These are phyloP conservation scores for Atta colombica DNA, from an alignment of 1,140 invertebrate genomes.

Conservation along the genomic window DNA sequence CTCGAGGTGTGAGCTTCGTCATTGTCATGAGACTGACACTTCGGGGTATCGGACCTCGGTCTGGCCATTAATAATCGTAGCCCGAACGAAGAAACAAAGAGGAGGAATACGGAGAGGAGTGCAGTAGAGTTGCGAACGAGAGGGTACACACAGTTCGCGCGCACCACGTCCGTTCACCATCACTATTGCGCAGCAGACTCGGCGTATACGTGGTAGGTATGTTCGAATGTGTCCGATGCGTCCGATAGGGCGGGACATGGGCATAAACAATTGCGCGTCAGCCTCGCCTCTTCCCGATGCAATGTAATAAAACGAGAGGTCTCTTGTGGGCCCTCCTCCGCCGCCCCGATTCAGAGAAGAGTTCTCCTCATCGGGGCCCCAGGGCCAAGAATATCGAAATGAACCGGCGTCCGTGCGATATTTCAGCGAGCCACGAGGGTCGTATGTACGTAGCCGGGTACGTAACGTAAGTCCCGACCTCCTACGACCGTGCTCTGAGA, in stretches of 20 bases:
- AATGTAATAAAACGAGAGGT: conserved; percentile 82
- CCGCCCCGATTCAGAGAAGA: conserved; percentile 59
- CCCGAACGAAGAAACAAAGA: conserved; percentile 77
- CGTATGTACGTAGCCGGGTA: conserved; percentile 58
- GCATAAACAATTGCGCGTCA: conserved; percentile 85
- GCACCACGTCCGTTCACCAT: conserved; percentile 58
- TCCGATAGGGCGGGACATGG: conserved; percentile 85
- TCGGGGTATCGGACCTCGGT: conserved; percentile 65
- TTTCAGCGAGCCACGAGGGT: conserved; percentile 79
- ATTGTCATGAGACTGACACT: conserved; percentile 77
- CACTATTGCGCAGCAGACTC: conserved; percentile 12
- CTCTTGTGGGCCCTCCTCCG: conserved; percentile 65
- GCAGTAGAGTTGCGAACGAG: conserved; percentile 31
- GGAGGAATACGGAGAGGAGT: conserved; percentile 18
- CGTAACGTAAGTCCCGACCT: conserved; percentile 62
- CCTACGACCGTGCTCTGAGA: conserved; percentile 70
- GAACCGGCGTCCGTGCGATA: conserved; percentile 77
- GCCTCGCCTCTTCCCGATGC: conserved; percentile 84
- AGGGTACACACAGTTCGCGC: conserved; percentile 43
- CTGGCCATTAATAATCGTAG: conserved; percentile 80
- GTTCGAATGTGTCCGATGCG: conserved; percentile 81
- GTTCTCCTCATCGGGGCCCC: conserved; percentile 70
- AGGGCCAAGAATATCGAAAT: conserved; percentile 79
- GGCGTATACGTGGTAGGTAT: conserved; percentile 75
- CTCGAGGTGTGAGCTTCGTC: conserved; percentile 75